Evolutionary conservation across 2,113 vertebrate species (phyloP).

Genomic region (Cyanistes caeruleus): DNA sequence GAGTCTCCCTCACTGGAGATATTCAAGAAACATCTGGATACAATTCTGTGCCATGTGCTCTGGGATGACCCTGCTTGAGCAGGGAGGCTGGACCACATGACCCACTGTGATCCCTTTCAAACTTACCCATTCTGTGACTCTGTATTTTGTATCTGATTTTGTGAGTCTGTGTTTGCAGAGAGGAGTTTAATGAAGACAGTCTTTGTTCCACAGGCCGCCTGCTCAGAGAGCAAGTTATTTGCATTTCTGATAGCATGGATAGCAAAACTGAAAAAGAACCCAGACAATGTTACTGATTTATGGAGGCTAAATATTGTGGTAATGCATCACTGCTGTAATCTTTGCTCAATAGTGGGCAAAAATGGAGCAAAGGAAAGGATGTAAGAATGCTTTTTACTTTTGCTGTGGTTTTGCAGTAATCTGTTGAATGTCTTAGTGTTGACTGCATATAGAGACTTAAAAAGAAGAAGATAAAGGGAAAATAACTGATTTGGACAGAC

Average conservation of each 20-base stretch:
- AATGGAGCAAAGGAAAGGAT: not conserved
- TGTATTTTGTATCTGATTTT: not conserved
- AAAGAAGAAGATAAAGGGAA: not conserved
- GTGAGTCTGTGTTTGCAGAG: not conserved
- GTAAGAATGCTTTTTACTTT: not conserved
- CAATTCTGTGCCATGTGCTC: not conserved
- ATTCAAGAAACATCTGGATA: not conserved
- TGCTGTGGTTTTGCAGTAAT: not conserved
- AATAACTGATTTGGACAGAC: not conserved
- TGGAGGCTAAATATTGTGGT: not conserved
- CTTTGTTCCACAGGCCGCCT: not conserved
- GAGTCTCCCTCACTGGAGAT: not conserved
- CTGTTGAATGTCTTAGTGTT: not conserved
- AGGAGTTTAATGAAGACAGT: not conserved
- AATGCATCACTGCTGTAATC: not conserved
- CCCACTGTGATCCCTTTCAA: not conserved
- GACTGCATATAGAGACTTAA: not conserved
- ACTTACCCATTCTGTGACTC: not conserved
- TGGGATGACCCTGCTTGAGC: not conserved
- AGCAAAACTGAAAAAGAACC: not conserved
- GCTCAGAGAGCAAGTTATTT: not conserved
- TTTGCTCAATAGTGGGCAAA: not conserved
- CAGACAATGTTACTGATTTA: accelerated
- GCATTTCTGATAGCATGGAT: not conserved
- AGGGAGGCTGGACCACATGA: not conserved